Evolutionary conservation across 2,888 invertebrate species (phyloP).

Genomic region (Nomada fabriciana): DNA sequence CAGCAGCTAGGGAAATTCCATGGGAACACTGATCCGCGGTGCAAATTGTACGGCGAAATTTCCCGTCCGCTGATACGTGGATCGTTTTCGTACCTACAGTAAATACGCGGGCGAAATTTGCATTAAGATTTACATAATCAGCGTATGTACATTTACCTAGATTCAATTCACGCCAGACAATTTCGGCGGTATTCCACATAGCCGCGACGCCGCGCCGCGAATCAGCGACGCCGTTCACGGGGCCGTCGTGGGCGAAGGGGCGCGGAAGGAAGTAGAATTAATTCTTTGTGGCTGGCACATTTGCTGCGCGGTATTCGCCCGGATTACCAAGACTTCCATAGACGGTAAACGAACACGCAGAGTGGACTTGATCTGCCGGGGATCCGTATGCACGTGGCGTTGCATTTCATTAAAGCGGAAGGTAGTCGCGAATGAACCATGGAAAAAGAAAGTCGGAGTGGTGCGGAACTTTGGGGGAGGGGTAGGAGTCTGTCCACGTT

Average conservation of each 20-base stretch:
- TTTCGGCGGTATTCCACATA: conserved; percentile 52
- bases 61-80: conserved; percentile 42
- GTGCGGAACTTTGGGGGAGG: not conserved
- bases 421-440: conserved; percentile 45
- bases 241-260: not conserved
- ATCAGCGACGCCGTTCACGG: conserved; percentile 11
- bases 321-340: conserved; percentile 72
- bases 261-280: conserved; percentile 66
- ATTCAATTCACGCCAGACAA: conserved; percentile 54
- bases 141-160: conserved; percentile 41
- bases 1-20: not conserved
- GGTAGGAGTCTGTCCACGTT: conserved; percentile 60
- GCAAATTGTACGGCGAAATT: conserved; percentile 38
- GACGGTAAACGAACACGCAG: conserved; percentile 58
- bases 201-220: conserved; percentile 33
- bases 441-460: conserved; percentile 58
- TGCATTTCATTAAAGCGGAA: conserved; percentile 76
- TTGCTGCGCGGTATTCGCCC: conserved; percentile 62
- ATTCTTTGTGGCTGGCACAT: conserved; percentile 71
- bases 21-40: not conserved
- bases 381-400: conserved; percentile 74
- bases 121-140: conserved; percentile 60
- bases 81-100: conserved; percentile 51
- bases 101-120: conserved; percentile 48
- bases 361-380: conserved; percentile 63